Base-by-base conservation (phyloP, 2,888 invertebrate genomes). In the Plagodis dolabraria region DNA sequence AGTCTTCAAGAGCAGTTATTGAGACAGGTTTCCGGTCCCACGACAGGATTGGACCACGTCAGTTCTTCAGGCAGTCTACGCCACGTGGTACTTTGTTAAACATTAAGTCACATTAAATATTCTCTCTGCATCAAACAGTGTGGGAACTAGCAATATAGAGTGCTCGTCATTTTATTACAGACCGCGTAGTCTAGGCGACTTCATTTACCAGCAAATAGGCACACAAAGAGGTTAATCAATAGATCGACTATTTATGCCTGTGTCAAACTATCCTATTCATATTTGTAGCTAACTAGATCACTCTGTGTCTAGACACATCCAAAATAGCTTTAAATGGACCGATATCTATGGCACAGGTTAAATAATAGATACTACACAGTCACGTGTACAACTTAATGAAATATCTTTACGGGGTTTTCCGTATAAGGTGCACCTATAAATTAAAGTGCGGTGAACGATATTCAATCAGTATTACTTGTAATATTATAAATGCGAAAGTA, bases 11-110 rank as follows among this genome's bases (percentile, higher is more conserved):
- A 53, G 33, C 33, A 42, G 49, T 49, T 38, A 22, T 47, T 51
- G 34, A 53, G 60, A 61, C 71, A 63, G 63, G 63, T 60, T 65
- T 65, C 56, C 56, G 65, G 65, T 76, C 71, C 60, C 69, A 73
- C 71, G 72, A 62, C 57, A 68, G 55, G 55, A 79, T 77, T 76
- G 77, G 75, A 48, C 79, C 85, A 85, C 83, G 84, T 86, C 80
- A 80, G 64, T 58, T 53, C 42, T 45, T 55, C 47, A 2, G 33
- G 8, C 9, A 33, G 11, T 4, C 8, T 36, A n/a, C 8, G 5
- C 42, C 45, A 60, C 47, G 54, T 54, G 59, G 59, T 22, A 5
- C 48, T 53, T 5, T 0, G 9, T 43, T 1, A 36, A 12, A 35
- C 12, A 43, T 5, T 43, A 50, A 43, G 38, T 33, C 44, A 42